Percentiles rank a stretch among this genome's conserved stretches.
These are phyloP conservation scores for Alloplasta piceator DNA, from an alignment of 2,888 invertebrate species.

Conservation along the genomic window DNA sequence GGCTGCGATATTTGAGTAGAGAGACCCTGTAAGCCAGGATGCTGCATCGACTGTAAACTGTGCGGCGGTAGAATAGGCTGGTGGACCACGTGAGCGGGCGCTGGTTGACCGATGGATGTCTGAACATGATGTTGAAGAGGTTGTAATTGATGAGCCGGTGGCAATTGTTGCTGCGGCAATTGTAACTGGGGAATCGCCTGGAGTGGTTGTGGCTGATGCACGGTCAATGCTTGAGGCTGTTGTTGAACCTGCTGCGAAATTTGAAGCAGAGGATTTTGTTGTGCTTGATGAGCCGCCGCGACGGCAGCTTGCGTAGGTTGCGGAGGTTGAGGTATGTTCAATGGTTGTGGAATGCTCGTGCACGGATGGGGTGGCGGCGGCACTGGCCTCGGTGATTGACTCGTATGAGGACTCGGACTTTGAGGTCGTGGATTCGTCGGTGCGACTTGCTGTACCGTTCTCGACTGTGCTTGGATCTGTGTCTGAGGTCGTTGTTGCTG, in stretches of 20 bases:
- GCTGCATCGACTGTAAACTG: slow-evolving; percentile 71
- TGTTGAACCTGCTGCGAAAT: slow-evolving; percentile 73
- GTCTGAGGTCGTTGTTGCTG: slow-evolving; percentile 57
- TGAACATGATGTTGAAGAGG: slow-evolving; percentile 74
- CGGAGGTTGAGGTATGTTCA: slow-evolving; percentile 81
- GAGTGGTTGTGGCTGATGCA: slow-evolving; percentile 72
- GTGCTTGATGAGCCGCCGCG: slow-evolving; percentile 70
- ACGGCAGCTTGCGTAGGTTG: slow-evolving; percentile 76
- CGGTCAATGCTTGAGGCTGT: slow-evolving; percentile 68
- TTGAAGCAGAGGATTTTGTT: slow-evolving; percentile 70
- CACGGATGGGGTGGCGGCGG: slow-evolving; percentile 76
- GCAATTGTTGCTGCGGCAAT: slow-evolving; percentile 72
- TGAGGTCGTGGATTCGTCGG: slow-evolving; percentile 74
- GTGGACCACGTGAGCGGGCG: slow-evolving; percentile 78
- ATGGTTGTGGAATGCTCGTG: slow-evolving; percentile 76
- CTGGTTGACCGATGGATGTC: slow-evolving; percentile 75
- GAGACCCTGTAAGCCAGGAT: slow-evolving; percentile 76
- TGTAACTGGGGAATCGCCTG: slow-evolving; percentile 73
- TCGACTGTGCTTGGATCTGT: slow-evolving; percentile 23
- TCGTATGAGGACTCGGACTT: slow-evolving; percentile 77
- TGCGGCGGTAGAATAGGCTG: slow-evolving; percentile 73
- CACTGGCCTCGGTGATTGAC: slow-evolving; percentile 79
- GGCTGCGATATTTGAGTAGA: slow-evolving; percentile 75
- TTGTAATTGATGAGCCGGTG: slow-evolving; percentile 74
- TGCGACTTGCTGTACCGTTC: slow-evolving; percentile 69